Conservation (phyloP, 2,888 invertebrate species). For the Erpobdella octoculata region DNA sequence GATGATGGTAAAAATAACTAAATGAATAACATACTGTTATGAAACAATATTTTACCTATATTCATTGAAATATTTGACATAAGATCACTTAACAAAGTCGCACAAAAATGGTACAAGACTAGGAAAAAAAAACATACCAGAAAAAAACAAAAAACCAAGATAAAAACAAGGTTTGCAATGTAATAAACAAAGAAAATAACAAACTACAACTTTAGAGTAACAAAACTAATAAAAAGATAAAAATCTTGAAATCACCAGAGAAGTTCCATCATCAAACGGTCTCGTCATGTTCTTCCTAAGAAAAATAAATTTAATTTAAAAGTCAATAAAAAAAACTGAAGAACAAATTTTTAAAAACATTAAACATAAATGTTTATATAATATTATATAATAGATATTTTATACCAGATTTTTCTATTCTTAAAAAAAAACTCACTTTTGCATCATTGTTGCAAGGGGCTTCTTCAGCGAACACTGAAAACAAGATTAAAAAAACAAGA, state of each 20-base stretch:
- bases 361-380: not conserved
- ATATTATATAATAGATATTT: not conserved
- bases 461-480: slow-evolving; percentile 70
- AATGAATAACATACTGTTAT: too few relatives aligned
- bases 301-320: not conserved
- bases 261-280: slow-evolving; percentile 81
- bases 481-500: not conserved
- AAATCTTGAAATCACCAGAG: slow-evolving; percentile 55
- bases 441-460: slow-evolving; percentile 65
- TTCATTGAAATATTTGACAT: too few relatives aligned
- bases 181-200: not conserved
- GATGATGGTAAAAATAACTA: too few relatives aligned
- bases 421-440: slow-evolving; percentile 42
- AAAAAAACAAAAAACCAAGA: too few relatives aligned
- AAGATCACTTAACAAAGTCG: too few relatives aligned
- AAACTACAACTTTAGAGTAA: slow-evolving; percentile 4
- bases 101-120: too few relatives aligned
- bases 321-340: not conserved
- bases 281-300: slow-evolving; percentile 73
- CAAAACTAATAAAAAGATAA: not conserved
- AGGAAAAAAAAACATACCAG: too few relatives aligned
- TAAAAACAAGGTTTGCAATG: too few relatives aligned
- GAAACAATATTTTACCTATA: too few relatives aligned
- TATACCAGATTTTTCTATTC: slow-evolving; percentile 9
- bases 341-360: not conserved